Percentiles rank a stretch among this genome's conserved stretches.
Evolutionary conservation across 2,113 vertebrate species (phyloP).

Genomic region (Theropithecus gelada): DNA sequence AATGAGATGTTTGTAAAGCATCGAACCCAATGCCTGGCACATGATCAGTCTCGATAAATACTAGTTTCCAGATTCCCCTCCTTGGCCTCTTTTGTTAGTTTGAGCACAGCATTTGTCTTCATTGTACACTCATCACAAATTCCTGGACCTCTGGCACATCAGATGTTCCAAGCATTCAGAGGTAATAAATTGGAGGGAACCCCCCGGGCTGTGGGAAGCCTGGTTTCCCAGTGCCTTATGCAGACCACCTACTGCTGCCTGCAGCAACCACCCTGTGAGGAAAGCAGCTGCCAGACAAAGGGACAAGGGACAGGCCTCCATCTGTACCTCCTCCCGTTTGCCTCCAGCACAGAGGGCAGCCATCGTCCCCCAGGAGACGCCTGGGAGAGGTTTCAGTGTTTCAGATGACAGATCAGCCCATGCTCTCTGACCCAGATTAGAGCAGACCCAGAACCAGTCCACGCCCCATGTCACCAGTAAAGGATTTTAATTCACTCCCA

Average conservation of each 20-base stretch:
- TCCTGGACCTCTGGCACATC: conserved; percentile 43
- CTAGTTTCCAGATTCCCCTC: background rate
- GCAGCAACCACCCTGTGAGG: background rate
- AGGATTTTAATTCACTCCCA: conserved; percentile 10
- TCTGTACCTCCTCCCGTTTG: background rate
- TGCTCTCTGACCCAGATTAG: conserved; percentile 35
- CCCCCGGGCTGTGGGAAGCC: conserved; percentile 11
- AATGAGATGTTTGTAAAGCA: background rate
- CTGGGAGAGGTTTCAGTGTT: background rate
- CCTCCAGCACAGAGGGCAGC: background rate
- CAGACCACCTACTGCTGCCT: conserved; percentile 44
- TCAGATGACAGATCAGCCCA: background rate
- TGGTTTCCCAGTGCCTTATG: background rate
- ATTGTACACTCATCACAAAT: conserved; percentile 24
- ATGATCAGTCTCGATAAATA: background rate
- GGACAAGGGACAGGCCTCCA: background rate
- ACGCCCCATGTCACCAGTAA: conserved; percentile 19
- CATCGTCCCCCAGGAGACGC: background rate
- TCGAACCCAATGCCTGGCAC: background rate
- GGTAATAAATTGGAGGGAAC: conserved; percentile 48
- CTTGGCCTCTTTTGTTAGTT: background rate
- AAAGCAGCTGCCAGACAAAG: conserved; percentile 16
- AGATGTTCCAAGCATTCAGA: conserved; percentile 17
- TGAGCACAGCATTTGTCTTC: conserved; percentile 2
- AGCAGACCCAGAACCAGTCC: background rate